phyloP scores from a whole-genome alignment of 1,140 invertebrate species.

The Geopemphigus sp. region DNA sequence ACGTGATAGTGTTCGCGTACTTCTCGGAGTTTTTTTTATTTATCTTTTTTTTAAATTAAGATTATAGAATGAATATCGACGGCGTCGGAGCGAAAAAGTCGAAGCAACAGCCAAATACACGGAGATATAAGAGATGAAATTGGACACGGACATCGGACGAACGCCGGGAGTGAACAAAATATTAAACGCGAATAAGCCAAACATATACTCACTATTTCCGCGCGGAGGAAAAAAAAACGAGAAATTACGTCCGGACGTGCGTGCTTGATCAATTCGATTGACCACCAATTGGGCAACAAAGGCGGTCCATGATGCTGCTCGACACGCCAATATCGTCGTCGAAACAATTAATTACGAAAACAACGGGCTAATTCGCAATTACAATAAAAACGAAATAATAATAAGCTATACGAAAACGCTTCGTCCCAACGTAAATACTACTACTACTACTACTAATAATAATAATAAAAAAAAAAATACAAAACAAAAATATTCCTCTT shows the following conservation, averaged over 20 bases:
- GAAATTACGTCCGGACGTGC: not conserved
- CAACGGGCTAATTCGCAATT: not conserved
- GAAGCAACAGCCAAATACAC: too few relatives aligned
- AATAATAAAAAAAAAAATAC: not conserved
- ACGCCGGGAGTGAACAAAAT: too few relatives aligned
- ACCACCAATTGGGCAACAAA: not conserved
- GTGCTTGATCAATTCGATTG: not conserved
- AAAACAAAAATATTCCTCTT: not conserved
- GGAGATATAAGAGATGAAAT: too few relatives aligned
- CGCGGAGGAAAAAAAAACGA: not conserved
- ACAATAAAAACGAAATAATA: not conserved
- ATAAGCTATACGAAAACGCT: not conserved
- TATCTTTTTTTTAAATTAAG: too few relatives aligned
- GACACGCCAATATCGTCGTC: not conserved
- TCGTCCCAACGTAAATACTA: too few relatives aligned
- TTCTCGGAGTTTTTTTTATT: too few relatives aligned
- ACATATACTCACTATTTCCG: slow-evolving; percentile 8
- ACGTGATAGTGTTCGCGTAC: too few relatives aligned
- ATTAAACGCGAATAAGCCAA: too few relatives aligned
- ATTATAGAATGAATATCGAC: too few relatives aligned
- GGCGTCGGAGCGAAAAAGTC: too few relatives aligned
- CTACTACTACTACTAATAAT: too few relatives aligned
- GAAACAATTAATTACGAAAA: not conserved
- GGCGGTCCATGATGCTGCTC: not conserved
- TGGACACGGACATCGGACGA: too few relatives aligned